Evolutionary conservation across 2,888 invertebrate species (phyloP).

Genomic region (Ormia ochracea): DNA sequence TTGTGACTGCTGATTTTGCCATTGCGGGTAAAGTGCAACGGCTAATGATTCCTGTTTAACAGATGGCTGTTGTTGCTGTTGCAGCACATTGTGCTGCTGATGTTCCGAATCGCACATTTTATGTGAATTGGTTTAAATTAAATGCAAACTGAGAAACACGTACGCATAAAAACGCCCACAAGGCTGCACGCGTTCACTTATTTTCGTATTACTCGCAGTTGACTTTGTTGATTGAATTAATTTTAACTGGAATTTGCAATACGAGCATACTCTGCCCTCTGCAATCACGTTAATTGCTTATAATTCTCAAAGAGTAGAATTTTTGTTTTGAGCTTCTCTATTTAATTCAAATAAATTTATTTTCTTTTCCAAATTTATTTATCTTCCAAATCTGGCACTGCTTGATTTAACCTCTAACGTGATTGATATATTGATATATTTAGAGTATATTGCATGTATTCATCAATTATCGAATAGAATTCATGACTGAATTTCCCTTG

Average conservation of each 20-base stretch:
- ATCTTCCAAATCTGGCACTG: too few species aligned
- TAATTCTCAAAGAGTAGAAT: background rate
- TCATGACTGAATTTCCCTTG: too few species aligned
- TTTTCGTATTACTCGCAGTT: constrained; percentile 5
- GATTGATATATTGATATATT: too few species aligned
- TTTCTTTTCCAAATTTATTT: background rate
- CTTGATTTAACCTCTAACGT: too few species aligned
- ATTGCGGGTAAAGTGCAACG: constrained; percentile 15
- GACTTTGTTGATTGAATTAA: constrained; percentile 6
- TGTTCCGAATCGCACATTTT: constrained; percentile 54
- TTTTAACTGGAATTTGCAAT: background rate
- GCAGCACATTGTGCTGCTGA: constrained; percentile 14
- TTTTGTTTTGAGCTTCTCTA: too few species aligned
- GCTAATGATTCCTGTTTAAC: constrained; percentile 28
- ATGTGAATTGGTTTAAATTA: background rate
- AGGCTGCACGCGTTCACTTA: too few species aligned
- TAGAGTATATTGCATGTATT: too few species aligned
- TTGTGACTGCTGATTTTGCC: constrained; percentile 27
- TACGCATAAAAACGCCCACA: too few species aligned
- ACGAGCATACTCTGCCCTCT: background rate
- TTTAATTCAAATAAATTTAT: too few species aligned
- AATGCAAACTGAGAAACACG: background rate
- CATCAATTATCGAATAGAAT: too few species aligned
- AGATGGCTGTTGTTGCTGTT: constrained; percentile 28
- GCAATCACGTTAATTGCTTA: background rate